Evolutionary conservation across 2,797 vertebrate genomes (phyloP).

Genomic region (Alauda arvensis): DNA sequence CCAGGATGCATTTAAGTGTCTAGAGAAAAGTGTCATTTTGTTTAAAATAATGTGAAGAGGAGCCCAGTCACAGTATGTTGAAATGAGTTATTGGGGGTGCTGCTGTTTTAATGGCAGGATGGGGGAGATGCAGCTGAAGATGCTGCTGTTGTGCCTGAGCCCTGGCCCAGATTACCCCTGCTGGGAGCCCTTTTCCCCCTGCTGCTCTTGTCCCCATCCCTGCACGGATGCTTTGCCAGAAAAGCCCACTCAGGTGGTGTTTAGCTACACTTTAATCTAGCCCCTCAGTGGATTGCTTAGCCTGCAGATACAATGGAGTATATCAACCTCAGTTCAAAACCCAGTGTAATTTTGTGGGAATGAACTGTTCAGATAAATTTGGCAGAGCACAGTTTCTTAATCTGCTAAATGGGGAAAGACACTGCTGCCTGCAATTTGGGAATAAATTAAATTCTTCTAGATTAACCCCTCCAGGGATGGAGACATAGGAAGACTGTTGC

Average conservation of each 20-base stretch:
- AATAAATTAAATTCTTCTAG: constrained; percentile 34
- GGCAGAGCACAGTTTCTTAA: constrained; percentile 14
- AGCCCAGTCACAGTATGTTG: not conserved
- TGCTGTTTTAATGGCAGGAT: not conserved
- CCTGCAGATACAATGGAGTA: not conserved
- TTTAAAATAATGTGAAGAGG: constrained; percentile 37
- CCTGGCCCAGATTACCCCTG: not conserved
- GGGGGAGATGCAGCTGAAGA: not conserved
- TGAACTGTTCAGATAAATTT: constrained; percentile 35
- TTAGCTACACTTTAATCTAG: not conserved
- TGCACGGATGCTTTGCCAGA: not conserved
- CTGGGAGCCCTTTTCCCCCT: not conserved
- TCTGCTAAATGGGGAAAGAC: constrained; percentile 18
- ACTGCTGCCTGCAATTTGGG: constrained; percentile 9
- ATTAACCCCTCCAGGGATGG: constrained; percentile 33
- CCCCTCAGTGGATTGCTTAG: not conserved
- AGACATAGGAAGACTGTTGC: not conserved
- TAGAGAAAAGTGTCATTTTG: constrained; percentile 35
- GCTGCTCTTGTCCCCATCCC: not conserved
- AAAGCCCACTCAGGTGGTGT: not conserved
- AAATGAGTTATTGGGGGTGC: not conserved
- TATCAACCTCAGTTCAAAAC: constrained; percentile 14
- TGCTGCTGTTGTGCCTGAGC: not conserved
- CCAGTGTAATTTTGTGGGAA: not conserved
- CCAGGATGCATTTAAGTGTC: constrained; percentile 31